Conservation (phyloP, 2,113 vertebrate genomes). For the Hystrix brachyura region DNA sequence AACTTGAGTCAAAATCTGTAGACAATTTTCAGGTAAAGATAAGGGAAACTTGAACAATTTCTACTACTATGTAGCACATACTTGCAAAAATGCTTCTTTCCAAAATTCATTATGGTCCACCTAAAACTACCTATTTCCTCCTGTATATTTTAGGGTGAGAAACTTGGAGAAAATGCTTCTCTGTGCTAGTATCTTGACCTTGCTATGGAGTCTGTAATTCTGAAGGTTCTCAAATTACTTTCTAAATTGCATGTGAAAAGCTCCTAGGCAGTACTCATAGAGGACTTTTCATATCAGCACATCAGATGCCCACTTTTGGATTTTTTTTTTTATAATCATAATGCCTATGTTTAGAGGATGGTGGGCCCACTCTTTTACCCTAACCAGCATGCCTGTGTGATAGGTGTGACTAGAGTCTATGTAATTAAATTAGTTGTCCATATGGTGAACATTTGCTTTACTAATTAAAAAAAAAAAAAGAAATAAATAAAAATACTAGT, state of each 20-base stretch:
- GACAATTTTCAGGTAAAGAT: neutral
- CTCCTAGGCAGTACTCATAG: accelerated
- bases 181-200: neutral
- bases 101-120: neutral
- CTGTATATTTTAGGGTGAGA: neutral
- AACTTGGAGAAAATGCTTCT: neutral
- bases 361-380: accelerated
- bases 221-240: neutral
- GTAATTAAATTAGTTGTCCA: neutral
- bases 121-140: neutral
- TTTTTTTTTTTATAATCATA: accelerated
- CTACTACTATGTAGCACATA: neutral
- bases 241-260: neutral
- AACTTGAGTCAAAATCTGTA: neutral
- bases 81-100: neutral
- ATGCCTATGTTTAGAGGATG: accelerated
- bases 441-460: neutral
- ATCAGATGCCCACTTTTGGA: accelerated
- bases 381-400: accelerated
- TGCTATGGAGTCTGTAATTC: neutral
- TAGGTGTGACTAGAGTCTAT: accelerated
- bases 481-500: neutral
- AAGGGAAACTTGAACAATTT: neutral
- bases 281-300: accelerated
- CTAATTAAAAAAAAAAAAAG: neutral